phyloP scores from a whole-genome alignment of 2,888 invertebrate species.

The Parnassius apollo region DNA sequence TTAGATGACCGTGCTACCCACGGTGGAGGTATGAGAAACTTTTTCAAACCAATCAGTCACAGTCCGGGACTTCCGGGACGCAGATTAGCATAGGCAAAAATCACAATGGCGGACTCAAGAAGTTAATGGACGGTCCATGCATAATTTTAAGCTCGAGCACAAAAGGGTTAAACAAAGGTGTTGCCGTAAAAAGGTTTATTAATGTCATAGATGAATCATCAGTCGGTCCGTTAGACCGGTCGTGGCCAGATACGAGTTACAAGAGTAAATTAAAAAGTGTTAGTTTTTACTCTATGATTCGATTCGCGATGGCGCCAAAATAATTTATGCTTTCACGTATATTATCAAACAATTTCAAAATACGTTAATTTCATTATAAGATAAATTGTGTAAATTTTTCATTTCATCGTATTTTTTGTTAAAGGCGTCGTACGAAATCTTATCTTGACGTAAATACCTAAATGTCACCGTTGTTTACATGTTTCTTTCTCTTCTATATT shows the following conservation, averaged over 20 bases:
- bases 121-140: slow-evolving; percentile 69
- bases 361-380: slow-evolving; percentile 23
- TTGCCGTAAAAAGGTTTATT: slow-evolving; percentile 66
- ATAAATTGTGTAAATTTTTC: slow-evolving; percentile 19
- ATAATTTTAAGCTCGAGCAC: slow-evolving; percentile 59
- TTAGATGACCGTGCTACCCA: slow-evolving; percentile 51
- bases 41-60: slow-evolving; percentile 68
- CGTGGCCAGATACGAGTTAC: slow-evolving; percentile 35
- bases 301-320: slow-evolving; percentile 35
- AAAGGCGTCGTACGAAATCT: slow-evolving; percentile 16
- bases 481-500: slow-evolving; percentile 8
- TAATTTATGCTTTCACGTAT: slow-evolving; percentile 54
- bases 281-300: slow-evolving; percentile 40
- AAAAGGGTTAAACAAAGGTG: slow-evolving; percentile 73
- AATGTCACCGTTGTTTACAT: slow-evolving; percentile 8
- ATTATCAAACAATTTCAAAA: slow-evolving; percentile 31
- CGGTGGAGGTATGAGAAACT: slow-evolving; percentile 53
- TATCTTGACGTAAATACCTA: slow-evolving; percentile 18
- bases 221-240: slow-evolving; percentile 70
- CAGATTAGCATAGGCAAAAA: slow-evolving; percentile 71
- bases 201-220: slow-evolving; percentile 67
- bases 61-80: slow-evolving; percentile 51
- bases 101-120: slow-evolving; percentile 66
- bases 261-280: slow-evolving; percentile 44
- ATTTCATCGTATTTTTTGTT: slow-evolving; percentile 12